Evolutionary conservation across 2,888 invertebrate species (phyloP), one percentile per base, ranked within the genome.

Genomic region (Perithous albicinctus): DNA sequence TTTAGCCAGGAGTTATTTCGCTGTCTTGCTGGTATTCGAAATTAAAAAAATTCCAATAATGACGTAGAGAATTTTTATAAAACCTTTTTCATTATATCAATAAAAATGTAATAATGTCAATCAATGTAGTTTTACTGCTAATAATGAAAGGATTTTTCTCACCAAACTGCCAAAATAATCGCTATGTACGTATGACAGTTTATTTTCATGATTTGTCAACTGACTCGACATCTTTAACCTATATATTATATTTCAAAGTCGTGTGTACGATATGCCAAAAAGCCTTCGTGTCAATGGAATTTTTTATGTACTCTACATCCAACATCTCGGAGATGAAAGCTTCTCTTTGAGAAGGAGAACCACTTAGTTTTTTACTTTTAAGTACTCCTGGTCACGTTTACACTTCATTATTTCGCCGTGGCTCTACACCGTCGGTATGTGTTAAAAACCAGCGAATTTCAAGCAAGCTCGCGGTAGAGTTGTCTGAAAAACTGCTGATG

Each of bases 211-310:
- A n/a, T n/a, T 41, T 15, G n/a, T 18, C 46, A 20, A 5, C 48
- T n/a, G n/a, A n/a, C n/a, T n/a, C n/a, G n/a, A n/a, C n/a, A n/a
- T n/a, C n/a, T n/a, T n/a, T n/a, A n/a, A n/a, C n/a, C n/a, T n/a
- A 18, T 18, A 20, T 8, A 18, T 20, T 8, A 48, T 20, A 18
- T 20, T 48, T 48, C n/a, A 2, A 18, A 12, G 12, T n/a, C 20
- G 18, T 20, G 8, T 0, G 20, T 8, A 8, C 48, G 8, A 20
- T 18, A 20, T 20, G 7, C 15, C 18, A 48, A 20, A 18, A 18
- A n/a, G n/a, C n/a, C 48, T 18, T 8, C 20, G 18, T 48, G 48
- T 48, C 48, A 48, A 48, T 48, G 48, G 48, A 48, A 48, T 48
- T 48, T 48, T 18, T 48, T 15, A 48, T 48, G 18, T 18, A 18